Evolutionary conservation across 2,888 invertebrate genomes (phyloP).

Genomic region (Cabera pusaria): DNA sequence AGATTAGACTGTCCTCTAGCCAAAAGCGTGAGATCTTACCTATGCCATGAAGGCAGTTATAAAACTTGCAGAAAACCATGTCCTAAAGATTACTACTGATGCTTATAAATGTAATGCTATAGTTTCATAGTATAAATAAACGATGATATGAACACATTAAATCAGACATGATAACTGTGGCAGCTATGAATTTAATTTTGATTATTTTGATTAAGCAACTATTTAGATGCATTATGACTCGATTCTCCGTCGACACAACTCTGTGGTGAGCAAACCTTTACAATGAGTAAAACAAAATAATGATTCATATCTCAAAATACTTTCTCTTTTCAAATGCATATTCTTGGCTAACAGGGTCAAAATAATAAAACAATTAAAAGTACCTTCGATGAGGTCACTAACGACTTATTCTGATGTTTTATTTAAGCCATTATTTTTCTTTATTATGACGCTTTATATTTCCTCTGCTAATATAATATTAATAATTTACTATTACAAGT

Average conservation of each 20-base stretch:
- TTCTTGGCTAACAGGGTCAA: constrained; percentile 39
- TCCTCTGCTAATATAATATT: too few species aligned
- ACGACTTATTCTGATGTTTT: constrained; percentile 18
- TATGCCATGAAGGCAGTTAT: constrained; percentile 67
- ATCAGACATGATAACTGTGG: too few species aligned
- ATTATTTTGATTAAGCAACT: too few species aligned
- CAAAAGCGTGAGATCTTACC: constrained; percentile 62
- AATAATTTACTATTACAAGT: too few species aligned
- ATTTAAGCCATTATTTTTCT: neutral
- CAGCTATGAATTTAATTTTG: too few species aligned
- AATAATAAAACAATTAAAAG: constrained; percentile 43
- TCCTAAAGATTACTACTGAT: constrained; percentile 61
- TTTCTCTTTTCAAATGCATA: constrained; percentile 50
- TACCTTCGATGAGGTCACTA: constrained; percentile 25
- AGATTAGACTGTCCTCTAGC: constrained; percentile 74
- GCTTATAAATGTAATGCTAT: too few species aligned
- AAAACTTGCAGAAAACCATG: constrained; percentile 74
- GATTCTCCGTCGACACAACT: too few species aligned
- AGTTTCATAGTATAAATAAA: too few species aligned
- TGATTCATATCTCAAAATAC: constrained; percentile 45
- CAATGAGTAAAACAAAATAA: constrained; percentile 18
- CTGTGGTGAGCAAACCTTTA: too few species aligned
- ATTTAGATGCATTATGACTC: too few species aligned
- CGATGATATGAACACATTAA: too few species aligned
- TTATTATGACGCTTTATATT: too few species aligned